A percentile compares a stretch with the other conserved stretches of the same genome.
Conservation (phyloP, 2,113 vertebrate genomes). For the Siniperca knerii region DNA sequence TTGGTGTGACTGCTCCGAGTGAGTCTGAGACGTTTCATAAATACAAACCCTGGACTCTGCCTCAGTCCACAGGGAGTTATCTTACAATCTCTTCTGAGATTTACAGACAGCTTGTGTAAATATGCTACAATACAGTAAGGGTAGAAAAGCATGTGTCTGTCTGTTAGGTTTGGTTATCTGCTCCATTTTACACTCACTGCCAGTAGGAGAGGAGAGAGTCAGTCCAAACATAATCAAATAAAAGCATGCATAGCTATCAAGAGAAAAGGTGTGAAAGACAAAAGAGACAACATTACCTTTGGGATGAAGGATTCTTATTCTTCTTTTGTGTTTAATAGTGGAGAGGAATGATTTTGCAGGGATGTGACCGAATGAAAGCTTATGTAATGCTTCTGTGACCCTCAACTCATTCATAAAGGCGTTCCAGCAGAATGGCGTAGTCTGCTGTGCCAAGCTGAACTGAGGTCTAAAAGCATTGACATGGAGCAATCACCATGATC, state of each 20-base stretch:
- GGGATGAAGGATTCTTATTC: neutral
- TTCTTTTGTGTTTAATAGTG: slow-evolving; percentile 9
- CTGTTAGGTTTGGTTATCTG: slow-evolving; percentile 31
- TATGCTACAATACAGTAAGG: neutral
- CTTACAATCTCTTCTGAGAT: slow-evolving; percentile 42
- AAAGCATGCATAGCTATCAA: slow-evolving; percentile 13
- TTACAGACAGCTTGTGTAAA: slow-evolving; percentile 30
- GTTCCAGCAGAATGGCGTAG: slow-evolving; percentile 38
- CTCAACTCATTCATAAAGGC: slow-evolving; percentile 33
- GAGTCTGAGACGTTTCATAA: slow-evolving; percentile 63
- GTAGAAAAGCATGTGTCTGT: slow-evolving; percentile 41
- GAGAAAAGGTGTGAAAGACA: neutral
- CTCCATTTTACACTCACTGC: slow-evolving; percentile 19
- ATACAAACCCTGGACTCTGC: slow-evolving; percentile 48
- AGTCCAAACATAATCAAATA: slow-evolving; percentile 32
- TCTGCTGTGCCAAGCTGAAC: slow-evolving; percentile 37
- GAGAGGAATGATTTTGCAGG: slow-evolving; percentile 13
- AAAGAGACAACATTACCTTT: neutral
- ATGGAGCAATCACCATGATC: slow-evolving; percentile 48
- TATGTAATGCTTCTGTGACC: slow-evolving; percentile 39
- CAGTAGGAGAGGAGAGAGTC: slow-evolving; percentile 22
- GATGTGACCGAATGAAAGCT: slow-evolving; percentile 15
- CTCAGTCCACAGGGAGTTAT: slow-evolving; percentile 30
- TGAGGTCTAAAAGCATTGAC: slow-evolving; percentile 54
- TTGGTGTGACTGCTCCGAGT: slow-evolving; percentile 54